A percentile compares a stretch with the other conserved stretches of the same genome.
Conservation (phyloP, 1,140 invertebrate genomes). For the Sarcophaga bullata region DNA sequence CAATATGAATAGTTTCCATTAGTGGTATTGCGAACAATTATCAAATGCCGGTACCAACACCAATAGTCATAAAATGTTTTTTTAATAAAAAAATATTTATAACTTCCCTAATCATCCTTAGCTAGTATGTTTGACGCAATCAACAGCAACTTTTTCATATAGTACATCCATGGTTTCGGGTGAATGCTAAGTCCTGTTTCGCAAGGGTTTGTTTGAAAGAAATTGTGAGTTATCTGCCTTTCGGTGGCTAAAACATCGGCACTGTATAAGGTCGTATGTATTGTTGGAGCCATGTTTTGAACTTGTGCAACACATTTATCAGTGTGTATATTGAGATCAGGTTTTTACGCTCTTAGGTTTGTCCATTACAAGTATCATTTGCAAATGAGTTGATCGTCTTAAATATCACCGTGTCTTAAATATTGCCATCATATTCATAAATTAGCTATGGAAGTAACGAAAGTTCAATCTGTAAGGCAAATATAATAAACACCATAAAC, state of each 20-base stretch:
- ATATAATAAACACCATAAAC: too few species aligned
- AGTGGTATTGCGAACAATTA: slow-evolving; percentile 94
- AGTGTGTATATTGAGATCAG: slow-evolving; percentile 97
- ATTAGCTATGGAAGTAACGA: slow-evolving; percentile 78
- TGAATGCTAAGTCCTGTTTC: slow-evolving; percentile 87
- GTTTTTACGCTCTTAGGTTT: slow-evolving; percentile 90
- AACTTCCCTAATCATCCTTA: too few species aligned
- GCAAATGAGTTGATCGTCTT: slow-evolving; percentile 98
- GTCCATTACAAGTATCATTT: slow-evolving; percentile 99
- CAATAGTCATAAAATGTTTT: slow-evolving; percentile 64
- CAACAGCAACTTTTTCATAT: slow-evolving; percentile 96
- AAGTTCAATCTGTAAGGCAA: slow-evolving; percentile 75
- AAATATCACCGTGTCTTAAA: slow-evolving; percentile 98
- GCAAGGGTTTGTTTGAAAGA: slow-evolving; percentile 91
- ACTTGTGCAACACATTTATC: slow-evolving; percentile 92
- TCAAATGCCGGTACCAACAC: slow-evolving; percentile 97
- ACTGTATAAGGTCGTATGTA: slow-evolving; percentile 94
- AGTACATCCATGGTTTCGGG: slow-evolving; percentile 98
- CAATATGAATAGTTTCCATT: slow-evolving; percentile 96
- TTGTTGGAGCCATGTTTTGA: slow-evolving; percentile 96
- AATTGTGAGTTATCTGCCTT: slow-evolving; percentile 91
- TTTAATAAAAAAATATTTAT: background rate
- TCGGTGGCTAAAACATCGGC: slow-evolving; percentile 87
- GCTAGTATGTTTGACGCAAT: slow-evolving; percentile 97
- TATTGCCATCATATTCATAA: slow-evolving; percentile 93